Conservation (phyloP, 2,797 vertebrate species). For the Chaetodon trifasciatus region DNA sequence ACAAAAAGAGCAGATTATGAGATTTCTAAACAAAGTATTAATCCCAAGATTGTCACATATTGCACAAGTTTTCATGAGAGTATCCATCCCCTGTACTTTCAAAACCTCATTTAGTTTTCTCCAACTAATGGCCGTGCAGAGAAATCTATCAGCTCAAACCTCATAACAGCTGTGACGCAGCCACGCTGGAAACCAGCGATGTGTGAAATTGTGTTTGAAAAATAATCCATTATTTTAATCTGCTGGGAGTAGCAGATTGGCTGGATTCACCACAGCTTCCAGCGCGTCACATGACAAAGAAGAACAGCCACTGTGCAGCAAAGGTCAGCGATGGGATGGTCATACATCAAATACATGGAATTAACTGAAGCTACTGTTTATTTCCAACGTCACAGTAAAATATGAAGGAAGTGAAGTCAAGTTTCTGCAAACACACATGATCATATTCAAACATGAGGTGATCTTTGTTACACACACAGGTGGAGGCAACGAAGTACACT, state of each 20-base stretch:
- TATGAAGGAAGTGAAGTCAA: neutral
- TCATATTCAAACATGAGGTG: neutral
- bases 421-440: neutral
- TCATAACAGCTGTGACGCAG: slow-evolving; percentile 14
- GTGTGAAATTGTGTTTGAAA: slow-evolving; percentile 36
- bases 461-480: neutral
- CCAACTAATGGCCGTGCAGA: neutral
- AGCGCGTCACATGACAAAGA: neutral
- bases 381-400: neutral
- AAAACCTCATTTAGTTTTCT: neutral
- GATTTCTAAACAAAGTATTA: neutral
- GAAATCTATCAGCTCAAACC: slow-evolving; percentile 3
- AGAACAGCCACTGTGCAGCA: neutral
- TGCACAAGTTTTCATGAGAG: neutral
- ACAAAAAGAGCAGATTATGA: neutral
- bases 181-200: neutral
- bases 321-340: neutral
- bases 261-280: neutral
- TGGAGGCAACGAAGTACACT: neutral
- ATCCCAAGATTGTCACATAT: neutral
- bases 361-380: neutral
- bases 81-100: neutral
- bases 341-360: neutral
- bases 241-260: neutral
- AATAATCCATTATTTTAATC: slow-evolving; percentile 33